Percentiles rank a stretch among this genome's conserved stretches.
phyloP scores from a whole-genome alignment of 2,888 invertebrate species.

The Leucophenga montana region DNA sequence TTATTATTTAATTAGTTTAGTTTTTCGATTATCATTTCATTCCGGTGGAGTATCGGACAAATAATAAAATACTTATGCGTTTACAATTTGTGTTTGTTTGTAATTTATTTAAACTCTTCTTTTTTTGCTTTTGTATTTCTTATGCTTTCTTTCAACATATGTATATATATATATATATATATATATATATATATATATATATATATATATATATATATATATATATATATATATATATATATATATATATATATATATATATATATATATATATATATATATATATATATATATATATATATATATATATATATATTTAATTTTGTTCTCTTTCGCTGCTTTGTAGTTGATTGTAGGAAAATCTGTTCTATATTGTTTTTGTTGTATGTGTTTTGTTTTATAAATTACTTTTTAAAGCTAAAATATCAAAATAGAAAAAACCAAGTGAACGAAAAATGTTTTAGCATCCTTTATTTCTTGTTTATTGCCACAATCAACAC shows the following conservation, averaged over 20 bases:
- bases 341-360: slow-evolving; percentile 24
- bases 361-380: slow-evolving; percentile 15
- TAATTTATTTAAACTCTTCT: slow-evolving; percentile 21
- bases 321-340: neutral
- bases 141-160: slow-evolving; percentile 15
- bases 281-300: neutral
- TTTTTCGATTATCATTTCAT: slow-evolving; percentile 33
- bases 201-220: slow-evolving; percentile 24
- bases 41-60: slow-evolving; percentile 32
- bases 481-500: neutral
- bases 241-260: slow-evolving; percentile 45
- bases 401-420: neutral
- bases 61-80: slow-evolving; percentile 24
- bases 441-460: neutral
- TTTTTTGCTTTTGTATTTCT: slow-evolving; percentile 1
- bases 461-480: too few relatives aligned
- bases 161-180: slow-evolving; percentile 6
- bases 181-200: neutral
- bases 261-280: slow-evolving; percentile 23
- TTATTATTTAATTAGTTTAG: slow-evolving; percentile 33
- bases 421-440: neutral
- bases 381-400: neutral
- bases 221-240: neutral
- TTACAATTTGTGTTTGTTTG: slow-evolving; percentile 19
- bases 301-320: slow-evolving; percentile 45